Percentiles rank a stretch among this genome's conserved stretches.
Evolutionary conservation across 2,797 vertebrate species (phyloP).

Genomic region (Argya squamiceps): DNA sequence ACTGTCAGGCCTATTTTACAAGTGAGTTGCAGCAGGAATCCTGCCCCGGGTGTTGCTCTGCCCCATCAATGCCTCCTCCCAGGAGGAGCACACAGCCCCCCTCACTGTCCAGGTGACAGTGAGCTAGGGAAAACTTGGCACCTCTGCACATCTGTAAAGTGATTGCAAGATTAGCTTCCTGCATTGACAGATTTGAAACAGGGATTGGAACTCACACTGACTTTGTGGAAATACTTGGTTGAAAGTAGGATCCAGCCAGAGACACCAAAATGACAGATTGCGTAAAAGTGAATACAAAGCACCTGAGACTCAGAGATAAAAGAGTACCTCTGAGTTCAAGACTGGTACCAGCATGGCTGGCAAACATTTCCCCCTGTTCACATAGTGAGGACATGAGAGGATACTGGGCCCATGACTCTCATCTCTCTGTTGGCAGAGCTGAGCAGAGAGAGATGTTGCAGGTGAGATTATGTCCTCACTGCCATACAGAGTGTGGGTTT

Average conservation of each 20-base stretch:
- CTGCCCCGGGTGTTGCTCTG: not conserved
- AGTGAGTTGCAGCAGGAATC: not conserved
- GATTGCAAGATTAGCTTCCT: not conserved
- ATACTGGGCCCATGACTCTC: not conserved
- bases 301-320: not conserved
- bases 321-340: rapidly evolving
- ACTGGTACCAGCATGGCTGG: not conserved
- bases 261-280: not conserved
- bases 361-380: not conserved
- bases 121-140: not conserved
- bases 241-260: not conserved
- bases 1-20: not conserved
- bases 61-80: not conserved
- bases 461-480: not conserved
- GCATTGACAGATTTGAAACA: not conserved
- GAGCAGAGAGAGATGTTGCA: not conserved
- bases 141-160: rapidly evolving
- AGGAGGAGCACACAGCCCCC: not conserved
- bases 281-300: not conserved
- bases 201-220: not conserved
- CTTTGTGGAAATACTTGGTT: not conserved
- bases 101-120: not conserved
- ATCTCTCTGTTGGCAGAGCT: not conserved
- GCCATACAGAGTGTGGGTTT: rapidly evolving
- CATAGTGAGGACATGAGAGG: not conserved